These are phyloP conservation scores for Fragariocoptes setiger DNA, from an alignment of 1,140 invertebrate genomes.

Conservation along the genomic window DNA sequence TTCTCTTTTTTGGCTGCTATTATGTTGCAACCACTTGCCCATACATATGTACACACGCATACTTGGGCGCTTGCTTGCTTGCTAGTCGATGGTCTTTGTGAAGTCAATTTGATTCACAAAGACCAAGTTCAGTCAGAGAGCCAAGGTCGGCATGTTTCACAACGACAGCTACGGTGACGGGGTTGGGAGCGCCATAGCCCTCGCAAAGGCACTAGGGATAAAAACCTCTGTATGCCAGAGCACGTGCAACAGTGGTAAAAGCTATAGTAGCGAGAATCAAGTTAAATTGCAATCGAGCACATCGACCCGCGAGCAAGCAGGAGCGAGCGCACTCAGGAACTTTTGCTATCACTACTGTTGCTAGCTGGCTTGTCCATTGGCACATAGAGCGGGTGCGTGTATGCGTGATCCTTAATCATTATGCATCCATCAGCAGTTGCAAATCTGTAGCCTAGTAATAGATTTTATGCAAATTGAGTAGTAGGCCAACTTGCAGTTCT, in stretches of 20 bases:
- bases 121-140: too few species aligned
- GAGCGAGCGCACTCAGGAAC: neutral
- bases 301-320: neutral
- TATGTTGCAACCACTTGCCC: too few species aligned
- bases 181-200: too few species aligned
- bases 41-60: too few species aligned
- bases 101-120: too few species aligned
- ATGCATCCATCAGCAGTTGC: neutral
- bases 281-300: too few species aligned
- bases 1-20: too few species aligned
- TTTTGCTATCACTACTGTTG: neutral
- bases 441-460: too few species aligned
- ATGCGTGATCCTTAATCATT: neutral
- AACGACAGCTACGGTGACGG: neutral
- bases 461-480: neutral
- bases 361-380: neutral
- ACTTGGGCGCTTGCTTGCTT: too few species aligned
- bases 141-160: too few species aligned
- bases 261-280: neutral
- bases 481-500: neutral
- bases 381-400: neutral
- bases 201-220: too few species aligned
- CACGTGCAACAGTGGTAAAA: neutral
- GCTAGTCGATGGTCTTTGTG: too few species aligned
- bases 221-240: neutral